A percentile compares a stretch with the other conserved stretches of the same genome.
Conservation (phyloP, 2,113 vertebrate species). For the Hiodon tergisus region DNA sequence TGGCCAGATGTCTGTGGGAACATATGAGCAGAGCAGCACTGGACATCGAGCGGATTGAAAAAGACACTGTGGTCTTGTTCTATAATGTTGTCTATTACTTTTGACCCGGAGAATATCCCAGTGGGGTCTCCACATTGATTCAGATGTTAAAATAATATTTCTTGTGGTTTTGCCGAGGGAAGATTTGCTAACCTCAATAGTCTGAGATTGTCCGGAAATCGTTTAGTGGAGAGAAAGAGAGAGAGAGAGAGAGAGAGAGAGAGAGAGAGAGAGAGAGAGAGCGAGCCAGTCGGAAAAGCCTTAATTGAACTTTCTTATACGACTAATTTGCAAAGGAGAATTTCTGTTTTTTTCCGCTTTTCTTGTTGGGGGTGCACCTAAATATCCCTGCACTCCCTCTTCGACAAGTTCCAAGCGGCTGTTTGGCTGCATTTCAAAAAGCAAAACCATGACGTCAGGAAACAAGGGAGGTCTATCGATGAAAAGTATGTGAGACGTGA, state of each 20-base stretch:
- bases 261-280: not conserved
- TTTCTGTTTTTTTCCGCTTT: not conserved
- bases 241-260: not conserved
- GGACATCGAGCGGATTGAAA: not conserved
- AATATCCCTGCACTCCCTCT: too few species aligned
- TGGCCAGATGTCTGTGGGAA: not conserved
- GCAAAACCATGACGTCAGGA: too few species aligned
- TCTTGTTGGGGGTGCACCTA: not conserved
- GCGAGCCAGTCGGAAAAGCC: too few species aligned
- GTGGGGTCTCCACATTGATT: constrained; percentile 11
- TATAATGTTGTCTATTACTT: constrained; percentile 15
- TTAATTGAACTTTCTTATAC: too few species aligned
- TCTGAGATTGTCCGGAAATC: not conserved
- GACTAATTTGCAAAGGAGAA: too few species aligned
- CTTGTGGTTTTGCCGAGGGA: not conserved
- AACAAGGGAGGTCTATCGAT: too few species aligned
- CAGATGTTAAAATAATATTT: constrained; percentile 2
- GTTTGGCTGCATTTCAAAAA: too few species aligned
- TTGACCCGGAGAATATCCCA: not conserved
- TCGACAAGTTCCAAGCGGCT: too few species aligned
- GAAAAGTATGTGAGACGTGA: too few species aligned
- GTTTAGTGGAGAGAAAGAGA: not conserved
- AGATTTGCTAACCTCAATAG: not conserved
- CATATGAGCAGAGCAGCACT: constrained; percentile 8
- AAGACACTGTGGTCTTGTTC: not conserved